Conservation (phyloP, 1,140 invertebrate genomes). For the Cyrtorhinus lividipennis region DNA sequence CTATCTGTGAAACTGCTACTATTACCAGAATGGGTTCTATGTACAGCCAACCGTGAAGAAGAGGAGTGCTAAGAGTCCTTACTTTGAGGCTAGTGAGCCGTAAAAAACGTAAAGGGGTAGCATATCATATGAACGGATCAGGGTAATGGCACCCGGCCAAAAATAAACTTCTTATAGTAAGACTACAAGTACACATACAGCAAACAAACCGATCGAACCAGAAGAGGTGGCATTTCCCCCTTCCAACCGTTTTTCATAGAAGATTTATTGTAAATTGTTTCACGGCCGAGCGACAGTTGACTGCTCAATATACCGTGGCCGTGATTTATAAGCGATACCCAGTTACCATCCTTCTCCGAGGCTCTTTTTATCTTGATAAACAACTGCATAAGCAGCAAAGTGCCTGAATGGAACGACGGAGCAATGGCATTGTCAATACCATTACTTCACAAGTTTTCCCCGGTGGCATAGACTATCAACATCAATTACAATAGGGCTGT, state of each 20-base stretch:
- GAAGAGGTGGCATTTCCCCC: too few relatives aligned
- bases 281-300: slow-evolving; percentile 3
- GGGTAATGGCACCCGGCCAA: not conserved
- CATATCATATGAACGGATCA: not conserved
- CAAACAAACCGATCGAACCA: not conserved
- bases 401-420: not conserved
- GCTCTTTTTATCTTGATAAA: not conserved
- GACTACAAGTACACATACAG: not conserved
- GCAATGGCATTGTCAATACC: too few relatives aligned
- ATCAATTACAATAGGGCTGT: too few relatives aligned
- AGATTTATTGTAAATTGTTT: slow-evolving; percentile 10
- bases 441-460: too few relatives aligned
- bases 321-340: not conserved
- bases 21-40: too few relatives aligned
- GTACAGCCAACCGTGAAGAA: too few relatives aligned
- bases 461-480: too few relatives aligned
- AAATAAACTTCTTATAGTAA: not conserved
- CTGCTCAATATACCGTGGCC: not conserved
- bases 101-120: not conserved
- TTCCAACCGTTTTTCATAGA: not conserved
- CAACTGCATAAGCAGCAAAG: not conserved
- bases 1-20: too few relatives aligned
- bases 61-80: too few relatives aligned
- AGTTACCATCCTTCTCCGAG: not conserved
- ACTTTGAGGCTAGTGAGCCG: not conserved